Conservation (phyloP, 2,888 invertebrate genomes). For the Drepana falcataria region DNA sequence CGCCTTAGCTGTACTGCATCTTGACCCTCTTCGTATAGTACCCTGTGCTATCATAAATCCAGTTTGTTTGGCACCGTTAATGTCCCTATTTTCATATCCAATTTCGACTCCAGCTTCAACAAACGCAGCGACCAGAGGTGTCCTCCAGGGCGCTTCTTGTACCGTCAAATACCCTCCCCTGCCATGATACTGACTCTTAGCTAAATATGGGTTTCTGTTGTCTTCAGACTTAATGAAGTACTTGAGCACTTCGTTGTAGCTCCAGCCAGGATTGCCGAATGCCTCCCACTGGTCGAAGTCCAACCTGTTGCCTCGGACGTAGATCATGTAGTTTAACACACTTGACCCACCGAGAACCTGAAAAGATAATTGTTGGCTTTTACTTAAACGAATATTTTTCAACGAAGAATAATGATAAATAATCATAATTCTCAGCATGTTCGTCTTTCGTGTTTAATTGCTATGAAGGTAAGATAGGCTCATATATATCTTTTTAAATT, state of each 20-base stretch:
- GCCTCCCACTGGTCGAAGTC: constrained; percentile 95
- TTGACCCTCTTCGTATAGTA: constrained; percentile 85
- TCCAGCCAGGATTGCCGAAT: constrained; percentile 93
- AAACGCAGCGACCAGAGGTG: constrained; percentile 89
- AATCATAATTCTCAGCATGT: too few relatives aligned
- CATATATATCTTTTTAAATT: too few relatives aligned
- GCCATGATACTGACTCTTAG: constrained; percentile 83
- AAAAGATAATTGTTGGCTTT: constrained; percentile 17
- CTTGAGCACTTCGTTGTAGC: constrained; percentile 88
- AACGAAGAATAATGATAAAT: too few relatives aligned
- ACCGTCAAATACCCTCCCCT: constrained; percentile 87
- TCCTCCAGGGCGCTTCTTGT: constrained; percentile 91
- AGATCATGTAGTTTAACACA: constrained; percentile 93
- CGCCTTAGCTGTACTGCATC: constrained; percentile 93
- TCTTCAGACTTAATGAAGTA: constrained; percentile 96
- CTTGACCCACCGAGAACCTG: constrained; percentile 92
- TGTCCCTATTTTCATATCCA: constrained; percentile 90
- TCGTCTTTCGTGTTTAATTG: too few relatives aligned
- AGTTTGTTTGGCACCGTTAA: constrained; percentile 88
- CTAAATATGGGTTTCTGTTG: constrained; percentile 90
- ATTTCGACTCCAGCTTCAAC: constrained; percentile 89
- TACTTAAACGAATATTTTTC: too few relatives aligned
- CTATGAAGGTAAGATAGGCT: too few relatives aligned
- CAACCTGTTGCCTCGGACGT: constrained; percentile 88
- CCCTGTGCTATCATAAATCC: constrained; percentile 91